Base-by-base conservation (phyloP, 1,140 invertebrate species). In the Calephelis nemesis region DNA sequence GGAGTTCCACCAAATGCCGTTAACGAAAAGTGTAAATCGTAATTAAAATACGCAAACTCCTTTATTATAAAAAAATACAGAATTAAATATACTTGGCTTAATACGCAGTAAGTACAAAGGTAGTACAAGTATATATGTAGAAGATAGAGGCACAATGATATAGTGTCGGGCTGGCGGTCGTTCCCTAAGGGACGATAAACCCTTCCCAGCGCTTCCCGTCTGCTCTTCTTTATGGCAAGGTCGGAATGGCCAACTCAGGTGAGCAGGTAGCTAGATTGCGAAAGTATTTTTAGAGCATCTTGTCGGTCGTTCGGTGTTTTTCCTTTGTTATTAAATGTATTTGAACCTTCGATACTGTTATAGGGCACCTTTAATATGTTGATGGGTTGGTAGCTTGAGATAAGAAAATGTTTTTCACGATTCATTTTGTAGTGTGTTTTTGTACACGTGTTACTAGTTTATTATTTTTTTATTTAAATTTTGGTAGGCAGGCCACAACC, bases 241-340 rank as follows among this genome's bases (percentile, higher is more conserved):
- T 81, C 81, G 83, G 86, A 87, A 88, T 83, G 85, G 87, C 82
- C 84, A 85, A 83, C 80, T 79, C 87, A 91, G 85, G 85, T 90
- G 88, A 89, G 82, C 87, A 88, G 87, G 87, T 87, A 88, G 82
- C 78, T 86, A 88, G 82, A 89, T 88, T 91, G 85, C 81, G 84
- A 88, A 87, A 84, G 85, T 90, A 91, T 91, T 91, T 91, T 91
- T 85, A 86, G 83, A 91, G 84, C 88, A 88, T 89, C 88, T 91
- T 89, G 88, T 81, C 83, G 83, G 78, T 84, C 82, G 82, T 84
- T 80, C 77, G 79, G 81, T 86, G 85, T 87, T 87, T 87, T 88
- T 85, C 86, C 84, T 88, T 88, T 90, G 88, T 90, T 90, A 88
- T 90, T 84, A 87, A 88, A 88, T 79, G 81, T 78, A 78, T 85